These are phyloP conservation scores for Conus betulinus DNA, from an alignment of 1,140 invertebrate genomes.

Conservation along the genomic window DNA sequence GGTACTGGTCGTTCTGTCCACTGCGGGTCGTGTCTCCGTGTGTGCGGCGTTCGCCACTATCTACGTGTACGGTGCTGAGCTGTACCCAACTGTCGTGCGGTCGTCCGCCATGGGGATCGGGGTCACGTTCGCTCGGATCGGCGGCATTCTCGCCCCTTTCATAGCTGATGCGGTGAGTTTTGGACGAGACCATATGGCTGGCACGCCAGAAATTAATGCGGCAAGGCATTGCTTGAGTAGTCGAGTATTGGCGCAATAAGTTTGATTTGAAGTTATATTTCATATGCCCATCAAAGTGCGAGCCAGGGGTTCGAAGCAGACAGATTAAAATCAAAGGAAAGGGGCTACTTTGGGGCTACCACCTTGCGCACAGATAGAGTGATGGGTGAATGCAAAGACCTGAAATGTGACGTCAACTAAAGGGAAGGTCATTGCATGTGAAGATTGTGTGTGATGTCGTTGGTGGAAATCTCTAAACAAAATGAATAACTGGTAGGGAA, in stretches of 20 bases:
- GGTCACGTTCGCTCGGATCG: constrained; percentile 35
- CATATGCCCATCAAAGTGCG: too few species aligned
- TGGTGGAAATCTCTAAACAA: too few species aligned
- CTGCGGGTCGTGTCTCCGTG: constrained; percentile 36
- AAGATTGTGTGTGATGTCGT: too few species aligned
- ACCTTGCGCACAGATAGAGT: too few species aligned
- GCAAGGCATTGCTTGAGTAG: too few species aligned
- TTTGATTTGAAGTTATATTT: too few species aligned
- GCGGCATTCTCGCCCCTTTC: constrained; percentile 37
- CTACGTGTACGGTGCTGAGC: constrained; percentile 38
- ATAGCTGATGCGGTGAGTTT: constrained; percentile 27
- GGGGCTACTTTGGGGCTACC: too few species aligned
- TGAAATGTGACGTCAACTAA: too few species aligned
- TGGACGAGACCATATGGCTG: background rate
- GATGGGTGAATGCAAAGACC: too few species aligned
- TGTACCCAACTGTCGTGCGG: constrained; percentile 43
- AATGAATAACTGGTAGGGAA: too few species aligned
- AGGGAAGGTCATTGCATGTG: too few species aligned
- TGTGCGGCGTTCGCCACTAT: constrained; percentile 36
- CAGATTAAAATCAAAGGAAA: background rate
- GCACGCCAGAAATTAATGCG: too few species aligned
- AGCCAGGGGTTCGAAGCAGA: background rate
- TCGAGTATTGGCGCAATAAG: background rate
- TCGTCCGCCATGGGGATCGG: constrained; percentile 37
- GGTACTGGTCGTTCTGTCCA: constrained; percentile 33